Evolutionary conservation across 2,888 invertebrate species (phyloP).

Genomic region (Chrysomela aeneicollis): DNA sequence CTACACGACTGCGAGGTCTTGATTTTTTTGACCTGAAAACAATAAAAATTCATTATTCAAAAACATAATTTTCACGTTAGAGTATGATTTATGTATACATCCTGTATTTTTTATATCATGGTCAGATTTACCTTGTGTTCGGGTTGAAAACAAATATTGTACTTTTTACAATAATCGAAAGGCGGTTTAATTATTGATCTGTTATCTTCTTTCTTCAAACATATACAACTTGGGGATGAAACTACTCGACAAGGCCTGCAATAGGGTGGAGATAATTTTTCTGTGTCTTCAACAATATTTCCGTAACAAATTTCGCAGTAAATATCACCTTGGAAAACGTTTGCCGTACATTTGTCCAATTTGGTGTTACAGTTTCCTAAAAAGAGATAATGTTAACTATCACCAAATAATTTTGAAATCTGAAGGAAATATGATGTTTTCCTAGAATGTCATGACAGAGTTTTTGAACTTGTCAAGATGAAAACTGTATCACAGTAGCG

Average conservation of each 20-base stretch:
- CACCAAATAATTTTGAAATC: neutral
- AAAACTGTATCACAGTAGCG: neutral
- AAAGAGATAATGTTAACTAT: too few relatives aligned
- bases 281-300: constrained; percentile 39
- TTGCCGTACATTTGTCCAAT: constrained; percentile 46
- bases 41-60: too few relatives aligned
- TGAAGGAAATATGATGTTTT: neutral
- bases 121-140: constrained; percentile 30
- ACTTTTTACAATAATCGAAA: constrained; percentile 30
- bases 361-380: constrained; percentile 46
- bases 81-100: too few relatives aligned
- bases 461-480: neutral
- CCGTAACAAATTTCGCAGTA: constrained; percentile 44
- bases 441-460: constrained; percentile 2
- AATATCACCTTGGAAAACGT: constrained; percentile 49
- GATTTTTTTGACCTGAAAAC: constrained; percentile 30
- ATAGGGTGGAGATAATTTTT: constrained; percentile 29
- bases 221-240: constrained; percentile 44
- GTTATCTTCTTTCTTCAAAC: constrained; percentile 26
- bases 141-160: constrained; percentile 29
- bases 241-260: constrained; percentile 40
- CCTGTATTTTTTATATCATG: too few relatives aligned
- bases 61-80: too few relatives aligned
- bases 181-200: constrained; percentile 13
- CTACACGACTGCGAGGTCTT: constrained; percentile 46